These are phyloP conservation scores for Apostichopus californicus DNA, from an alignment of 35 echinoderm and acorn worm species.

Conservation along the genomic window DNA sequence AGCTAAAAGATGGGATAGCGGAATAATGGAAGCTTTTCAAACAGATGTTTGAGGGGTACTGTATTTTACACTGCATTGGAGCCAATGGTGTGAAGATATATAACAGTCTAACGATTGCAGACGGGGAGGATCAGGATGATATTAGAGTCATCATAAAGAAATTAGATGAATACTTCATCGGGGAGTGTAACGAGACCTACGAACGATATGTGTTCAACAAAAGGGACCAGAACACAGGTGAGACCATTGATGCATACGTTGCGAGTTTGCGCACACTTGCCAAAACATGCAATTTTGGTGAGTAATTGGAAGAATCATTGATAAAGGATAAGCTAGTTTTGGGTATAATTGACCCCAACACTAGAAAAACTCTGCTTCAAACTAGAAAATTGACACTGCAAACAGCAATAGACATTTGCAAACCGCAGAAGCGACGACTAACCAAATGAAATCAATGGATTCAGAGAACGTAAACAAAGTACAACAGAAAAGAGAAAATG, in stretches of 20 bases:
- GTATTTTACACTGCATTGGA: conserved; percentile 15
- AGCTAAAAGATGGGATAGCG: not conserved
- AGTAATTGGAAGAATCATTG: conserved; percentile 26
- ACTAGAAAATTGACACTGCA: conserved; percentile 28
- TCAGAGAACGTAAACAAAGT: too few relatives aligned
- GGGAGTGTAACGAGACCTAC: conserved; percentile 21
- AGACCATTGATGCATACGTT: conserved; percentile 45
- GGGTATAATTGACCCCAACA: not conserved
- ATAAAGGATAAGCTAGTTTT: conserved; percentile 37
- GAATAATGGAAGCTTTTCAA: conserved; percentile 40
- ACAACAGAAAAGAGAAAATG: too few relatives aligned
- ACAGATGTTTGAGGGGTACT: conserved; percentile 25
- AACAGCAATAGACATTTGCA: conserved; percentile 18
- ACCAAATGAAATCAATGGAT: conserved; percentile 2
- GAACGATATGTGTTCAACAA: conserved; percentile 60
- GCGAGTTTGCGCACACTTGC: conserved; percentile 21
- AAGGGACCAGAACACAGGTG: conserved; percentile 39
- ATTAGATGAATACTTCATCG: conserved; percentile 39
- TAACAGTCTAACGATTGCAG: conserved; percentile 28
- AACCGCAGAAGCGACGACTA: conserved; percentile 25
- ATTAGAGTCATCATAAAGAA: conserved; percentile 33
- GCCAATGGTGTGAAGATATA: conserved; percentile 40
- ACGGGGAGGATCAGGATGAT: conserved; percentile 1
- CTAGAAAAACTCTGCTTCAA: conserved; percentile 43
- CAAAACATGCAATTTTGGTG: conserved; percentile 45